phyloP scores from a whole-genome alignment of 2,888 invertebrate genomes.

The Andrena hattorfiana region DNA sequence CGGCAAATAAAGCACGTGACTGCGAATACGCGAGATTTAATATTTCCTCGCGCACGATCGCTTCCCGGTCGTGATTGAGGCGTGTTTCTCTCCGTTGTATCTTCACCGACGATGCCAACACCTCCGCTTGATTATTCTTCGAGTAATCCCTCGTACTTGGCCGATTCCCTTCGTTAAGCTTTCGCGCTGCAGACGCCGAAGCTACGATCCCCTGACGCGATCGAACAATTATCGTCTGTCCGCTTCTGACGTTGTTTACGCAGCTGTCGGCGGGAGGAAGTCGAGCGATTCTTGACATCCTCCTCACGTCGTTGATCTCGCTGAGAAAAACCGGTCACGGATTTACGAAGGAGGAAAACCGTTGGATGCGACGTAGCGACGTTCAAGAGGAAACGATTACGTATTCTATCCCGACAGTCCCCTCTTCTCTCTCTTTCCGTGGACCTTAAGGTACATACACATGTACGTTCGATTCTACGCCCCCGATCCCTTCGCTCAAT shows the following conservation, averaged over 20 bases:
- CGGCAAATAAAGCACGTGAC: conserved; percentile 43
- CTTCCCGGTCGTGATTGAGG: neutral
- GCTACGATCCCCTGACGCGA: neutral
- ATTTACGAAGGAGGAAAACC: conserved; percentile 66
- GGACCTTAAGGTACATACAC: conserved; percentile 25
- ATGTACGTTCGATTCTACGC: conserved; percentile 25
- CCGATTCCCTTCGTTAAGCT: too few species aligned
- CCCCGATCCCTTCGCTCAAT: conserved; percentile 25
- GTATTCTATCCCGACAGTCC: conserved; percentile 62
- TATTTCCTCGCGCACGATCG: conserved; percentile 10
- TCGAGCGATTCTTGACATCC: conserved; percentile 38
- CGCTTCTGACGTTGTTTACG: conserved; percentile 40
- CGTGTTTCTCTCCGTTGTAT: too few species aligned
- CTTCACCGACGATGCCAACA: too few species aligned
- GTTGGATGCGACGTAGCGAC: conserved; percentile 44
- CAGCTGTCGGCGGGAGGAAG: conserved; percentile 8
- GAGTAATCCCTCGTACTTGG: too few species aligned
- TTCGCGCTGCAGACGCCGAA: neutral
- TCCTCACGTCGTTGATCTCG: conserved; percentile 64
- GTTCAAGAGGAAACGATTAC: conserved; percentile 62
- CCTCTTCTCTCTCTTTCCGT: conserved; percentile 18
- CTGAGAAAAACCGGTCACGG: conserved; percentile 51
- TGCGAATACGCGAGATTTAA: conserved; percentile 29
- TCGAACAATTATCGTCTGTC: neutral
- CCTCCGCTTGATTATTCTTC: too few species aligned